These are phyloP conservation scores for Theocolax elegans DNA, from an alignment of 1,140 invertebrate genomes.

Conservation along the genomic window DNA sequence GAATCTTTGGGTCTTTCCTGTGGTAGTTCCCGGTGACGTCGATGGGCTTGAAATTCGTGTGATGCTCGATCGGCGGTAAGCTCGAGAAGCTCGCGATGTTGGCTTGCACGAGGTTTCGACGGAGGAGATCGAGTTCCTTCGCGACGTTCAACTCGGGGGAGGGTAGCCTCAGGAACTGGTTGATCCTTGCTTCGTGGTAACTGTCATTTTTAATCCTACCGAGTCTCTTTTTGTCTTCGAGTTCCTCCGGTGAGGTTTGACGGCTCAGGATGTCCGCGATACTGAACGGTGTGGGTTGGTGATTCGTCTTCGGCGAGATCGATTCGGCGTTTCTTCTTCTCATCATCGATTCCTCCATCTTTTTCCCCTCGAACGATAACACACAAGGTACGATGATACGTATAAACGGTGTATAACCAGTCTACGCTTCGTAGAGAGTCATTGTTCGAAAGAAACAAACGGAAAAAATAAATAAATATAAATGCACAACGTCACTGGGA, in stretches of 20 bases:
- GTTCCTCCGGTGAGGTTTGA: not conserved
- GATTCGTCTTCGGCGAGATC: slow-evolving; percentile 53
- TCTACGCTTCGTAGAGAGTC: no score
- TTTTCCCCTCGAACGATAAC: no score
- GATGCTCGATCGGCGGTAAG: slow-evolving; percentile 45
- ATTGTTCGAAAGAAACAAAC: no score
- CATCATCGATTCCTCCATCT: slow-evolving; percentile 48
- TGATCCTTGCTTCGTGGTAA: not conserved
- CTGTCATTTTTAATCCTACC: not conserved
- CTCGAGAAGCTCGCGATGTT: slow-evolving; percentile 56
- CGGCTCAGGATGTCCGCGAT: slow-evolving; percentile 63
- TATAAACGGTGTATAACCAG: no score
- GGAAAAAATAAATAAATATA: no score
- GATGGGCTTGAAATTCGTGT: slow-evolving; percentile 53
- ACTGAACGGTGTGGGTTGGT: slow-evolving; percentile 64
- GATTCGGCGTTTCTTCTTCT: slow-evolving; percentile 48
- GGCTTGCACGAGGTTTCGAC: slow-evolving; percentile 59
- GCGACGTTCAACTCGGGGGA: slow-evolving; percentile 56
- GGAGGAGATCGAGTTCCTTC: slow-evolving; percentile 55
- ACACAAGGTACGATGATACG: no score
- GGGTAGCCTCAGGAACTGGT: slow-evolving; percentile 47
- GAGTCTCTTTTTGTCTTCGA: not conserved
- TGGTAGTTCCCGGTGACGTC: slow-evolving; percentile 16
- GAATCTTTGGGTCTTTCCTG: not conserved
- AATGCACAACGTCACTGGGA: not conserved